Evolutionary conservation across 1,140 invertebrate species (phyloP), one percentile per base, ranked within the genome.

Genomic region (Orius laevigatus): DNA sequence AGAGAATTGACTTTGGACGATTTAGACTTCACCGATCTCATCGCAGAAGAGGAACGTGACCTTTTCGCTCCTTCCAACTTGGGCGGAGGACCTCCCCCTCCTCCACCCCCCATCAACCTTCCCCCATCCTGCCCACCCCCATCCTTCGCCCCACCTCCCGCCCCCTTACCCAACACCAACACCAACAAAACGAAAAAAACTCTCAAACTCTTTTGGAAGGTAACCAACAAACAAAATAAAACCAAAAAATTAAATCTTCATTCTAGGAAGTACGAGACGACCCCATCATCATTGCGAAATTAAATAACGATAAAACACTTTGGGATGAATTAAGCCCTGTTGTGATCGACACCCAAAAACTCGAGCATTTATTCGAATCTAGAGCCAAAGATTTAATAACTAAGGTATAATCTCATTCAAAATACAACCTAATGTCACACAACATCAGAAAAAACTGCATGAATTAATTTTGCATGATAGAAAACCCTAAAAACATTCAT

Each of bases 361-460:
- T 98, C 53, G 92, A 98, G 65, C 88, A 95, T 68, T 71, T 99
- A 15, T 99, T 98, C 69, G 95, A 98, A 69, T 91, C 87, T 9
- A 75, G 90, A 57, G 86, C 88, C 49, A 96, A 93, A 70, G 95
- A 99, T 70, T 71, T 92, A 53, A 85, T 94, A 57, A 78, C 78
- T 54, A 95, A 95, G 86, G 88, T 90, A 66, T 45, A 3, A 25
- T 4, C 8, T 25, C 8, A 25, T 25, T 8, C 25, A 25, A 25
- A n/a, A 25, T 25, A 25, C 25, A 25, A 25, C 25, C 25, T 25
- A 25, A 25, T 25, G 25, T 8, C 25, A 25, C 25, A 25, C 25
- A 25, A 4, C 25, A 25, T 8, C n/a, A n/a, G n/a, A n/a, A n/a
- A 25, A 25, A 25, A 25, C 25, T 25, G 25, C 25, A 25, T 25